A percentile compares a stretch with the other conserved stretches of the same genome.
phyloP scores from a whole-genome alignment of 1,140 invertebrate genomes.

The Ostrea denselamellosa region DNA sequence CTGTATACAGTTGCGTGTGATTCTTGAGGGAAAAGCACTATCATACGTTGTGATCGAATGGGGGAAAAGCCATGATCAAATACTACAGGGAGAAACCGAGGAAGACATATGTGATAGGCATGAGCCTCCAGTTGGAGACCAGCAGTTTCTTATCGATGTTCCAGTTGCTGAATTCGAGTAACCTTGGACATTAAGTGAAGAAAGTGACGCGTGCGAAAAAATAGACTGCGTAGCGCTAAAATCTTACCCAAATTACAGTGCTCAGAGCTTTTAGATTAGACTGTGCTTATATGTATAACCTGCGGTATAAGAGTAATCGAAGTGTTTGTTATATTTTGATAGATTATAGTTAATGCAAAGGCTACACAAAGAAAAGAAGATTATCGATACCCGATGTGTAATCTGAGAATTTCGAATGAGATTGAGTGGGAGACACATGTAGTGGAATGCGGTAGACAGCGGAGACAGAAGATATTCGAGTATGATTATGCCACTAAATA shows the following conservation, averaged over 20 bases:
- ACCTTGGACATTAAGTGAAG: background rate
- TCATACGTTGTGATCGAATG: conserved; percentile 36
- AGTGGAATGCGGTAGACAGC: background rate
- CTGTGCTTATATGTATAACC: background rate
- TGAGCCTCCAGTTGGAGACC: background rate
- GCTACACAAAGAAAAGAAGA: background rate
- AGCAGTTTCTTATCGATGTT: background rate
- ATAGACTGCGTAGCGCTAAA: background rate
- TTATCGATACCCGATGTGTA: conserved; percentile 3
- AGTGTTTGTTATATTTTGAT: background rate
- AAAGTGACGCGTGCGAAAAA: background rate
- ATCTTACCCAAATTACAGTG: background rate
- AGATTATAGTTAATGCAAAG: background rate
- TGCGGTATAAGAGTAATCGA: background rate
- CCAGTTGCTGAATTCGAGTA: background rate
- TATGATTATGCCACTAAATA: background rate
- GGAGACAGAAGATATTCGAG: background rate
- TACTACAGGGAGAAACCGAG: conserved; percentile 13
- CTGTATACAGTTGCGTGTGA: conserved; percentile 33
- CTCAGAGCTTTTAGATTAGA: background rate
- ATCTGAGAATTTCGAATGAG: background rate
- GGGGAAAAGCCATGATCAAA: conserved; percentile 6
- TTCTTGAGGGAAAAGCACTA: background rate
- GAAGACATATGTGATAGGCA: background rate
- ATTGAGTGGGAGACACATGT: background rate